Evolutionary conservation across 2,888 invertebrate species (phyloP), one percentile per base, ranked within the genome.

Genomic region (Heliconius cydno): DNA sequence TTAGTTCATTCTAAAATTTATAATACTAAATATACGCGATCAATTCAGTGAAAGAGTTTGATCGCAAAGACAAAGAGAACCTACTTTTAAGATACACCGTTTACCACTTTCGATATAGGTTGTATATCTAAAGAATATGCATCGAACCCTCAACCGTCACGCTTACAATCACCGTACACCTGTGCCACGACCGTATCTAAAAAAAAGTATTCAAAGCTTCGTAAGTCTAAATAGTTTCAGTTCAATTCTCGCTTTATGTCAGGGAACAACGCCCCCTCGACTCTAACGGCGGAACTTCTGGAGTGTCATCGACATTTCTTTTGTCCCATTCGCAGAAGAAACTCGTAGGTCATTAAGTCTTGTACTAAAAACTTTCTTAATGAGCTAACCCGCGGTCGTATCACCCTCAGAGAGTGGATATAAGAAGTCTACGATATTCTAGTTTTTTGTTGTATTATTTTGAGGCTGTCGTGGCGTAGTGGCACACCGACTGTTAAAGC

Each of bases 241-340:
- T 70, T 70, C 70, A 28, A 46, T 46, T 70, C 70, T 25, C 41
- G 25, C 25, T 38, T 25, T 28, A 15, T 46, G 70, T 70, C 70
- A 46, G 70, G 68, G 38, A 46, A 25, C 34, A 65, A 65, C 28
- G 28, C 65, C 65, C 65, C 30, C 15, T 65, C 65, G 13, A 65
- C 28, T 65, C 25, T 70, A 41, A 70, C 25, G 70, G 70, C 41
- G n/a, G 46, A 70, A 70, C 46, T 70, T 70, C 41, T 70, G n/a
- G 13, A 70, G 41, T 70, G 70, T 70, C 70, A 70, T 70, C 70
- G 70, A 70, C 70, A 46, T 70, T 70, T 70, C 70, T 70, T 70
- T 70, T 46, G 70, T 70, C 7, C 70, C 70, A 25, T 70, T 41
- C 70, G 25, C 25, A n/a, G 68, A 41, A 12, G 68, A 68, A 41